Base-by-base conservation (phyloP, 1,140 invertebrate genomes). In the Dolichoris vasculosae region DNA sequence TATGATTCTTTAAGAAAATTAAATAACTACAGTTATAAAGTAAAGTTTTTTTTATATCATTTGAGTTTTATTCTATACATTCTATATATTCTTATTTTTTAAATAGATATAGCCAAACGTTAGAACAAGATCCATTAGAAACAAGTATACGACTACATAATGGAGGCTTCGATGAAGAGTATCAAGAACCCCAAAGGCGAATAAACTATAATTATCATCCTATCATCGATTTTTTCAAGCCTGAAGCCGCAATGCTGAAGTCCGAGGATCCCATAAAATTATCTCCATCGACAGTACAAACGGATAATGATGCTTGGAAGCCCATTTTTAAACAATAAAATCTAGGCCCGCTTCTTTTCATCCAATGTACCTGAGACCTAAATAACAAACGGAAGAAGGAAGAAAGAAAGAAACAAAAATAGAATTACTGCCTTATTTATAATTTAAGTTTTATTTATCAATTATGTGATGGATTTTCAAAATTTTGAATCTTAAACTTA, bases 191-290 rank as follows among this genome's bases (percentile, higher is more conserved):
- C 15, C 90, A 91, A 38, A 94, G 95, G 89, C 93, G 95, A 88
- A 94, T 97, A 59, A 97, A 97, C 92, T 97, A 97, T 89, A 97
- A 96, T 90, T 97, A 97, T 89, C 97, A 97, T 91, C 96, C 96
- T 4, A 97, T 97, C 78, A 96, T 97, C 86, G 96, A 97, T 88
- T 97, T 97, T 90, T 97, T 97, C 90, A 95, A 95, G 80, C 92
- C 93, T n/a, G 91, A 93, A 82, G 92, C 93, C 32, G 90, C 92
- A 38, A 92, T 92, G 92, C 83, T 93, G 15, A 91, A 93, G 77
- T 88, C 90, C 9, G 85, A 83, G 23, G 63, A 67, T 6, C 51
- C 71, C 6, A 83, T 87, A 2, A 79, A 86, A 67, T n/a, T 88
- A 0, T 76, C 84, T 17, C 79, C 87, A 63, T 71, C 82, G 2